Conservation (phyloP, 2,113 vertebrate species). For the Alethe diademata region DNA sequence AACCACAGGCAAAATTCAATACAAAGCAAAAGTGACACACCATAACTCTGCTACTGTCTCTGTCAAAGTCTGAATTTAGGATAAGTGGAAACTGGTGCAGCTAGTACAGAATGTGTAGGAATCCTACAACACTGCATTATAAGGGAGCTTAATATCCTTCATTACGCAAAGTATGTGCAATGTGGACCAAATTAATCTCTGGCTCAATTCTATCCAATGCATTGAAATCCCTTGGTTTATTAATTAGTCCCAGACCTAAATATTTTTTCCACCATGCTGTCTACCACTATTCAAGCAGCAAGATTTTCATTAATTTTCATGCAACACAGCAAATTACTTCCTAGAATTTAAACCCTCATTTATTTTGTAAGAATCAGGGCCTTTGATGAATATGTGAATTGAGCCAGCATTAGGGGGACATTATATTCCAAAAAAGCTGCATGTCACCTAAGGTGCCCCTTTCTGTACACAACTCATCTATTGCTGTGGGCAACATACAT, state of each 20-base stretch:
- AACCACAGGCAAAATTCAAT: neutral
- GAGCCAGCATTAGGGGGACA: neutral
- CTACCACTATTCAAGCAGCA: neutral
- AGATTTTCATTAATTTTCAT: slow-evolving; percentile 44
- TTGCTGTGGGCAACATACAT: neutral
- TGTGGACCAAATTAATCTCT: neutral
- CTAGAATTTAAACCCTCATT: slow-evolving; percentile 35
- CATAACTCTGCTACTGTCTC: neutral
- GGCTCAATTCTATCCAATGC: neutral
- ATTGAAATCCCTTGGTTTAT: slow-evolving; percentile 29
- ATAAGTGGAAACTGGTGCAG: neutral
- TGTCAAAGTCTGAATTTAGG: neutral
- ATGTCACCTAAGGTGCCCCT: neutral
- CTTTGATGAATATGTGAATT: neutral
- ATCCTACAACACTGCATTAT: neutral
- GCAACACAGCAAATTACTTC: slow-evolving; percentile 8
- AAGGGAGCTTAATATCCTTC: neutral
- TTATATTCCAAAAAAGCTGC: neutral
- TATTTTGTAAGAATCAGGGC: slow-evolving; percentile 11
- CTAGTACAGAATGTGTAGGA: neutral
- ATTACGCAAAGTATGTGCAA: neutral
- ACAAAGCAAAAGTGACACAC: neutral
- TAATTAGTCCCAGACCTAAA: slow-evolving; percentile 19
- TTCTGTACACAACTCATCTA: neutral
- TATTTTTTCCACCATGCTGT: slow-evolving; percentile 25